Conservation (phyloP, 2,797 vertebrate genomes). For the Glossophaga mutica region DNA sequence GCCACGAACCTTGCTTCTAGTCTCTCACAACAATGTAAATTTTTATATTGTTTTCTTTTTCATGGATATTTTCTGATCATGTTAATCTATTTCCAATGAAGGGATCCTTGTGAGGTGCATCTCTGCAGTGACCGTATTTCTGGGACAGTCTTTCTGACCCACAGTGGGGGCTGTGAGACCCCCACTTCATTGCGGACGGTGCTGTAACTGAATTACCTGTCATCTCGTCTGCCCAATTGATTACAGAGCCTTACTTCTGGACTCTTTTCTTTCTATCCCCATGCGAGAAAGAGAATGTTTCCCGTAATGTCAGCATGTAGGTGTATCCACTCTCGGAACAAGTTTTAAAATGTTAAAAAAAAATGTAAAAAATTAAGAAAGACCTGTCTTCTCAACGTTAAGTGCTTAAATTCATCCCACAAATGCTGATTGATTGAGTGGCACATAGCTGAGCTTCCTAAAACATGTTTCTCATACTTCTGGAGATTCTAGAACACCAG, state of each 20-base stretch:
- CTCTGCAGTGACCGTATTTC: constrained; percentile 77
- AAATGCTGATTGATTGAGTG: not conserved
- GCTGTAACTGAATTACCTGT: constrained; percentile 79
- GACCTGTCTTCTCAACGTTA: constrained; percentile 12
- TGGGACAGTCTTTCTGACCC: constrained; percentile 68
- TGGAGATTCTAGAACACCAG: not conserved
- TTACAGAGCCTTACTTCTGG: constrained; percentile 74
- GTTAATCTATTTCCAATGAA: constrained; percentile 68
- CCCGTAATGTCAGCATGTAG: not conserved
- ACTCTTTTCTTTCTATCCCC: constrained; percentile 82
- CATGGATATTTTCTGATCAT: constrained; percentile 73
- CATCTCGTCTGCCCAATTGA: constrained; percentile 60
- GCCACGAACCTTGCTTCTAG: constrained; percentile 45
- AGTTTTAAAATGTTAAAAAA: not conserved
- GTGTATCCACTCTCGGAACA: not conserved
- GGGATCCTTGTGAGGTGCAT: constrained; percentile 74
- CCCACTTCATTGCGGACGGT: constrained; percentile 77
- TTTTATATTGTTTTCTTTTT: constrained; percentile 73
- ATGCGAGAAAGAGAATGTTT: constrained; percentile 60
- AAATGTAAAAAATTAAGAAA: not conserved
- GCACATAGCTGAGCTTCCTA: not conserved
- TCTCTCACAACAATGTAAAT: constrained; percentile 36
- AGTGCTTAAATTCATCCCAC: not conserved
- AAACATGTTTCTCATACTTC: not conserved
- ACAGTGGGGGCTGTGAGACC: constrained; percentile 62